Conservation (phyloP, 2,888 invertebrate genomes). For the Dysmachus trigonus region DNA sequence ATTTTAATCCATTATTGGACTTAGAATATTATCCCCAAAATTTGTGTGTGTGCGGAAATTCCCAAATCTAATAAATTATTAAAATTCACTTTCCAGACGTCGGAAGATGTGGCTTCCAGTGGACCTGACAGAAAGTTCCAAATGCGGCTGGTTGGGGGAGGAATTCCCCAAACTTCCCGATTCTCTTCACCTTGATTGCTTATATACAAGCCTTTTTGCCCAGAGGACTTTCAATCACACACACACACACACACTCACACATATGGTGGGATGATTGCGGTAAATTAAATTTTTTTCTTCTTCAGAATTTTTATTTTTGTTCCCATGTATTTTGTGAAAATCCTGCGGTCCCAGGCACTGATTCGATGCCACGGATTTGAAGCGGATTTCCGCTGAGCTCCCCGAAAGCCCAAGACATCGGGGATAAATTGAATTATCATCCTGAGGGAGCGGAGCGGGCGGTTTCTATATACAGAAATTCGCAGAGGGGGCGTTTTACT, state of each 20-base stretch:
- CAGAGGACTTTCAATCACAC: background rate
- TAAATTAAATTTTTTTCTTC: background rate
- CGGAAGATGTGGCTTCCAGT: background rate
- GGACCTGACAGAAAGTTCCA: background rate
- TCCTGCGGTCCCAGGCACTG: background rate
- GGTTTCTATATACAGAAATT: background rate
- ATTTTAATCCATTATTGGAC: too few species aligned
- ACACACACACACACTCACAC: background rate
- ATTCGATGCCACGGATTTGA: background rate
- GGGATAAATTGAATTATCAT: background rate
- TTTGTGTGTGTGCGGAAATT: too few species aligned
- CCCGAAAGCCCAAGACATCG: background rate
- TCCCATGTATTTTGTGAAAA: background rate
- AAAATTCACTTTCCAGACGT: background rate
- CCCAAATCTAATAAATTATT: background rate
- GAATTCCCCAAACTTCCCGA: background rate
- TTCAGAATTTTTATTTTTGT: background rate
- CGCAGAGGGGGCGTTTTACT: background rate
- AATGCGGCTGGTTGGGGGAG: background rate
- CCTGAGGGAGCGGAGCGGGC: background rate
- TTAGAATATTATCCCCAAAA: background rate
- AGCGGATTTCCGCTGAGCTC: background rate
- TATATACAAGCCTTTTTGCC: background rate
- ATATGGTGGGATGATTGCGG: background rate
- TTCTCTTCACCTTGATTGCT: background rate